Base-by-base conservation (phyloP, 2,888 invertebrate species). In the Spatulosminthurus flaviceps region DNA sequence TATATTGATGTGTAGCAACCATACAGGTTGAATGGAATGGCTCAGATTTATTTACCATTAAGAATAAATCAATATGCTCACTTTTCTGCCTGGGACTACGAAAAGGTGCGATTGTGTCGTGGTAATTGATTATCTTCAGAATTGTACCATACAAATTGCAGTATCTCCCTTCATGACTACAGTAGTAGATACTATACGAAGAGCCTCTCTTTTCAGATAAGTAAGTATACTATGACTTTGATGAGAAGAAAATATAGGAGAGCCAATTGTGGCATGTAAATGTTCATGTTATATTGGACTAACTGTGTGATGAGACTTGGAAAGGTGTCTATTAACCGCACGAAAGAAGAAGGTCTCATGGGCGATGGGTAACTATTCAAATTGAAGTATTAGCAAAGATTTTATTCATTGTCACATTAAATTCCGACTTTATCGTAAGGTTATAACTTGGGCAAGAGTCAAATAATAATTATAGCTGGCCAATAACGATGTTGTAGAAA, bases 351-450 rank as follows among this genome's bases (percentile, higher is more conserved):
- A 11, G 19, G 16, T 2, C 51, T 16, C 51, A 51, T 51, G 51
- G 51, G 51, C 51, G 16, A 51, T 51, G 51, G 51, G 51, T 19
- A 51, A n/a, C n/a, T 19, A 51, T 51, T 51, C 51, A 51, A n/a
- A 19, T 41, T 19, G n/a, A 51, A 19, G n/a, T 51, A 51, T 51
- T 51, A 51, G 51, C 51, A 19, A 51, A 51, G 51, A 51, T 1
- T n/a, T 51, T 13, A 13, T 51, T 51, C 51, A 51, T 51, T 51
- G 51, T 51, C 51, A 51, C 51, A 51, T 51, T 51, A 51, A n/a
- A 51, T 51, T 51, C 51, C 51, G 51, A 9, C 51, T 51, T 51
- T 51, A 51, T 51, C 51, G 51, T n/a, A 51, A 16, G n/a, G 51
- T 16, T 51, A 2, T 5, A 19, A n/a, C n/a, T n/a, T n/a, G 9